Evolutionary conservation across 2,888 invertebrate genomes (phyloP).

Genomic region (Acrobasis suavella): DNA sequence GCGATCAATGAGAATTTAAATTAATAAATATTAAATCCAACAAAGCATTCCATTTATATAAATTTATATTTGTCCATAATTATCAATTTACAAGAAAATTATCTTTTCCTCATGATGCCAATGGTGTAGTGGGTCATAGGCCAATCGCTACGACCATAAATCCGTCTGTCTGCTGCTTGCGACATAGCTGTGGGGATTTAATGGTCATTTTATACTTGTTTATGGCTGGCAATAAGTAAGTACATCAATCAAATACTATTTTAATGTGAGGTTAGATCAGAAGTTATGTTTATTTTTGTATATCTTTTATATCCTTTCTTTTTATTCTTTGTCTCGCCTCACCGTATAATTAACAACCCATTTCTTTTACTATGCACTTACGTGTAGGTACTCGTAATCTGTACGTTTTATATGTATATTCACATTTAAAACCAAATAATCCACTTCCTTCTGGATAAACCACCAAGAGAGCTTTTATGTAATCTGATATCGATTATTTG

Average conservation of each 20-base stretch:
- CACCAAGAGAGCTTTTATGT: too few species aligned
- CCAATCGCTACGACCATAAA: conserved; percentile 47
- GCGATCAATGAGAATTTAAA: not conserved
- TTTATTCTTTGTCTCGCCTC: too few species aligned
- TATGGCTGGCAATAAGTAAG: conserved; percentile 14
- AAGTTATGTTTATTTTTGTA: too few species aligned
- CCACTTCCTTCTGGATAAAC: too few species aligned
- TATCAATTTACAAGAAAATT: conserved; percentile 11
- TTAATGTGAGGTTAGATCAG: too few species aligned
- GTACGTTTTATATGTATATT: too few species aligned
- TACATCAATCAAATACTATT: conserved; percentile 1
- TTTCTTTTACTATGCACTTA: too few species aligned
- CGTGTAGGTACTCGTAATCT: too few species aligned
- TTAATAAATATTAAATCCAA: not conserved
- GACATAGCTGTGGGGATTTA: conserved; percentile 36
- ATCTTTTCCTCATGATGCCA: not conserved
- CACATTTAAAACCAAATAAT: too few species aligned
- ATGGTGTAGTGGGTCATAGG: conserved; percentile 14
- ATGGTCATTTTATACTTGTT: conserved; percentile 26
- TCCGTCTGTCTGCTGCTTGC: conserved; percentile 49
- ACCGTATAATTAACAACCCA: too few species aligned
- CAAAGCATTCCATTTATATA: not conserved
- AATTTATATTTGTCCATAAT: not conserved
- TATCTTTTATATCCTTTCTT: too few species aligned
- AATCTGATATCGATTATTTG: too few species aligned